A percentile compares a stretch with the other conserved stretches of the same genome.
phyloP scores from a whole-genome alignment of 2,113 vertebrate genomes.

The Odocoileus hemionus region DNA sequence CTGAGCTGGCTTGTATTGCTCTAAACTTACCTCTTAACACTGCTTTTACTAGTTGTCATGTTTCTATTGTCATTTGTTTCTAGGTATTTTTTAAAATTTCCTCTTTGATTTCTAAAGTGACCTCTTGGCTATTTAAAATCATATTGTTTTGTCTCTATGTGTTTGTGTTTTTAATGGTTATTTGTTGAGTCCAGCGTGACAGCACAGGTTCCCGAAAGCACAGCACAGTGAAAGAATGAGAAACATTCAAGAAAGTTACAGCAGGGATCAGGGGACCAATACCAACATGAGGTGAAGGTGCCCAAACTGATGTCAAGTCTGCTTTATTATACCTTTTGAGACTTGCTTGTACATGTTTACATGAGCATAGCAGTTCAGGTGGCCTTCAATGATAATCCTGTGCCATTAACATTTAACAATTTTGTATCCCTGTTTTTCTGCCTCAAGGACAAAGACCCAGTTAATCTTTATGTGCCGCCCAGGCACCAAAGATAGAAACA shows the following conservation, averaged over 20 bases:
- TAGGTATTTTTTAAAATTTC: neutral
- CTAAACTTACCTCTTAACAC: neutral
- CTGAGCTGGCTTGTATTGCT: neutral
- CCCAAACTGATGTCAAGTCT: neutral
- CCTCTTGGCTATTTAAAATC: neutral
- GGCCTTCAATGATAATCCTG: too few species aligned
- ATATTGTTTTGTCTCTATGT: neutral
- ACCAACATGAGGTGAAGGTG: neutral
- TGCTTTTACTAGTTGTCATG: neutral
- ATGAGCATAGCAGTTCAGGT: too few species aligned
- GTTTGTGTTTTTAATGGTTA: neutral
- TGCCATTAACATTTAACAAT: too few species aligned
- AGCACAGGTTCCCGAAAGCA: rapidly evolving
- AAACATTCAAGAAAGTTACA: neutral
- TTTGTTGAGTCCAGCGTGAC: neutral
- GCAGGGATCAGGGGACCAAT: neutral
- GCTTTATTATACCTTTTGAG: neutral
- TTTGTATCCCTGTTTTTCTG: too few species aligned
- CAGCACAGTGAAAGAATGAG: neutral
- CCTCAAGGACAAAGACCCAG: too few species aligned
- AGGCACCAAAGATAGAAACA: too few species aligned
- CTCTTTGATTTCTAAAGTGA: neutral
- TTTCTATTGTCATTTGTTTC: neutral
- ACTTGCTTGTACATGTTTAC: neutral
- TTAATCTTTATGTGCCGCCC: too few species aligned